phyloP scores from a whole-genome alignment of 2,888 invertebrate species.

The Ornithoptera alexandrae region DNA sequence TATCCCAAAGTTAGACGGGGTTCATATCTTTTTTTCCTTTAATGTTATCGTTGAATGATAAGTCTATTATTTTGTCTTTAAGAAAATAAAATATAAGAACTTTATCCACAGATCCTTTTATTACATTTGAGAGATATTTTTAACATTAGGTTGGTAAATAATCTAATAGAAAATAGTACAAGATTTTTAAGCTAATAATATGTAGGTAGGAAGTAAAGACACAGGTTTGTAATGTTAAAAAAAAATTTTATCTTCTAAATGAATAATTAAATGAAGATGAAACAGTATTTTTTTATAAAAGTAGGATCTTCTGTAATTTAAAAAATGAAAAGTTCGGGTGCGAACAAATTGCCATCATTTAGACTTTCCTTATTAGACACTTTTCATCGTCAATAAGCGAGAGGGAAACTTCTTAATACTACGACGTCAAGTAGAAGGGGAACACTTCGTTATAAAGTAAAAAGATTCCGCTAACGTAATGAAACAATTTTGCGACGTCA shows the following conservation, averaged over 20 bases:
- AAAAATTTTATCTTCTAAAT: too few relatives aligned
- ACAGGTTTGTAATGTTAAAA: too few relatives aligned
- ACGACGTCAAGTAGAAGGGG: conserved; percentile 59
- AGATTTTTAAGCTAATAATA: too few relatives aligned
- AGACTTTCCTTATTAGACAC: conserved; percentile 68
- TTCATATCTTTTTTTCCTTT: conserved; percentile 46
- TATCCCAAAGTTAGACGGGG: conserved; percentile 43
- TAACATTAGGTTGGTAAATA: too few relatives aligned
- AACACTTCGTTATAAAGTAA: conserved; percentile 58
- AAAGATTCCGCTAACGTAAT: conserved; percentile 65
- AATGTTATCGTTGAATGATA: conserved; percentile 54
- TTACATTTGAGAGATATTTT: too few relatives aligned
- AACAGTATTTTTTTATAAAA: too few relatives aligned
- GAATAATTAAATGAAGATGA: too few relatives aligned
- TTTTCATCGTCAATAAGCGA: conserved; percentile 56
- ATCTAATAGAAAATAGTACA: too few relatives aligned
- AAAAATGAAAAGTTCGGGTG: conserved; percentile 33
- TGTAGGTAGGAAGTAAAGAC: too few relatives aligned
- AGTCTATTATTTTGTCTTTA: conserved; percentile 54
- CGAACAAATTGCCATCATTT: conserved; percentile 62
- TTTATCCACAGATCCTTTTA: conserved; percentile 14
- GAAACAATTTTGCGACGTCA: conserved; percentile 63
- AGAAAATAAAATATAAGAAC: conserved; percentile 48
- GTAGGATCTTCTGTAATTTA: neutral
- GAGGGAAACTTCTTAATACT: conserved; percentile 61